These are phyloP conservation scores for Phataginus tetradactyla DNA, from an alignment of 2,797 vertebrate species.

Conservation along the genomic window DNA sequence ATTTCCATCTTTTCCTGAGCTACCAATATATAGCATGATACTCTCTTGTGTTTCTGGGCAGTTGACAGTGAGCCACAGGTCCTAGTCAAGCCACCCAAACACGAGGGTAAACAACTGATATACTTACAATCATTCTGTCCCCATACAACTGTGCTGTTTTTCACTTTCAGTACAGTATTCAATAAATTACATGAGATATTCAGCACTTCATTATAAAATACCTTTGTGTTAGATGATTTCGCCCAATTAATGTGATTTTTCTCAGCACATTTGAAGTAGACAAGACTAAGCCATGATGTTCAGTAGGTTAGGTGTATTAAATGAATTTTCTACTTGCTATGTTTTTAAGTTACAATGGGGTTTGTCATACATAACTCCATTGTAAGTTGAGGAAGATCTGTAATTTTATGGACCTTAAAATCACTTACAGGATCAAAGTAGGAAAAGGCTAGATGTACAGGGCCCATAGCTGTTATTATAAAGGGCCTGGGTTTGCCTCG, in stretches of 20 bases:
- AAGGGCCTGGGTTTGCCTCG: background rate
- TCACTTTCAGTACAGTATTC: background rate
- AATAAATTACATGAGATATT: background rate
- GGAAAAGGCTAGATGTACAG: conserved; percentile 6
- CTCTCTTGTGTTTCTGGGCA: background rate
- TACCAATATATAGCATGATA: background rate
- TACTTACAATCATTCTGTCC: background rate
- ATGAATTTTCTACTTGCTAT: background rate
- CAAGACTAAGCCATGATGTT: background rate
- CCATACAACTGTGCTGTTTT: background rate
- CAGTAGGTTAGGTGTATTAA: background rate
- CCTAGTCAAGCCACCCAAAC: background rate
- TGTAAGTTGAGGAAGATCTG: background rate
- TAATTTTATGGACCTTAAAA: conserved; percentile 18
- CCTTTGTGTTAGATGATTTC: background rate
- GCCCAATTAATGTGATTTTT: background rate
- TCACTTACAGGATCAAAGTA: background rate
- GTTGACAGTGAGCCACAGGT: background rate
- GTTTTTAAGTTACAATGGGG: background rate
- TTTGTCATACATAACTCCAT: background rate
- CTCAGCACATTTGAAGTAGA: background rate
- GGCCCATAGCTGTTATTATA: background rate
- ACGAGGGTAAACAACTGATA: background rate
- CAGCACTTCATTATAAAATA: background rate
- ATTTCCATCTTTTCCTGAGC: background rate